These are phyloP conservation scores for Idaea straminata DNA, from an alignment of 2,888 invertebrate species.

Conservation along the genomic window DNA sequence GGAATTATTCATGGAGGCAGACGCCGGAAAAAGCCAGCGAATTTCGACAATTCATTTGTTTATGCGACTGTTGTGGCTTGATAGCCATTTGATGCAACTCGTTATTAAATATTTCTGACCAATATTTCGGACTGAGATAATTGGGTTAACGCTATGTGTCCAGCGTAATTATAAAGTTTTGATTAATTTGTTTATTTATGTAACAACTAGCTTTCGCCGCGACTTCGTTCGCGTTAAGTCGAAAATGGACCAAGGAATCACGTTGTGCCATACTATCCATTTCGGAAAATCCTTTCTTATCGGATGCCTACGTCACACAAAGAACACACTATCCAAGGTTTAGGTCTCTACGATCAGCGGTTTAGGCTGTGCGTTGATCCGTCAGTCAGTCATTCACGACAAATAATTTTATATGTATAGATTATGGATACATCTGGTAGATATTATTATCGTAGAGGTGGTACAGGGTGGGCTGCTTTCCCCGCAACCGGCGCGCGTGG, in stretches of 20 bases:
- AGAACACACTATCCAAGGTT: too few species aligned
- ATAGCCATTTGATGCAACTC: conserved; percentile 51
- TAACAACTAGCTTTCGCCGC: too few species aligned
- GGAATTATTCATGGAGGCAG: conserved; percentile 73
- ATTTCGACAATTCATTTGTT: conserved; percentile 73
- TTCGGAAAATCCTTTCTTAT: too few species aligned
- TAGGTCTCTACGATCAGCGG: too few species aligned
- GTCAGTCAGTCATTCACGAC: too few species aligned
- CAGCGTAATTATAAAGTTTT: not conserved
- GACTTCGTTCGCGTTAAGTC: too few species aligned
- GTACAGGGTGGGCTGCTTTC: conserved; percentile 58
- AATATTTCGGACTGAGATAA: conserved; percentile 46
- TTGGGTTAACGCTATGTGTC: conserved; percentile 42
- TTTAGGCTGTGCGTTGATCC: too few species aligned
- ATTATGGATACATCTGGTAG: not conserved
- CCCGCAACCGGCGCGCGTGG: conserved; percentile 53
- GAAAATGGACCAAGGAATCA: too few species aligned
- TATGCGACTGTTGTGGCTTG: conserved; percentile 63
- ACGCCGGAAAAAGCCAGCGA: conserved; percentile 69
- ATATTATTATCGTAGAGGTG: conserved; percentile 4
- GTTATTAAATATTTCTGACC: conserved; percentile 42
- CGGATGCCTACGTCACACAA: too few species aligned
- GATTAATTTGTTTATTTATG: too few species aligned
- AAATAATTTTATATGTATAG: not conserved
- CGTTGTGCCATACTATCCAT: too few species aligned